Evolutionary conservation across 2,888 invertebrate species (phyloP), one percentile per base, ranked within the genome.

Genomic region (Coenonympha arcania): DNA sequence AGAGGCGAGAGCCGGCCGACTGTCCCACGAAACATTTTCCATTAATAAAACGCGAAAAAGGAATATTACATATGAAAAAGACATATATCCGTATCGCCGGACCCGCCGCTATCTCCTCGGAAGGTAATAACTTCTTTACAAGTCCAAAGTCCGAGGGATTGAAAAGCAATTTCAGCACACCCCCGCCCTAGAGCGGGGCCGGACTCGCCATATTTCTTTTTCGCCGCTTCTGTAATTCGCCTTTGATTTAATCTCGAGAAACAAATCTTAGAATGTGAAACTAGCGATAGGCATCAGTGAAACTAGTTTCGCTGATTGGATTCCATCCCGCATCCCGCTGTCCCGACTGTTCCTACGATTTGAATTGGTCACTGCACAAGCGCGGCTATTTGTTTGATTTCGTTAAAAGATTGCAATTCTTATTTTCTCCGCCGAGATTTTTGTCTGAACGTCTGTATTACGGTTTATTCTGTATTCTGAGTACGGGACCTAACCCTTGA

Each of bases 61-160:
- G 87, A 87, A 87, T 87, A 87, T 87, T 86, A 87, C 86, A 85
- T 86, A 84, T 81, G 85, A 84, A 85, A 85, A 81, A 81, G 84
- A 84, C 84, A 84, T 84, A 83, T 85, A 86, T 85, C 84, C 85
- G 86, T 85, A 85, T 85, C 85, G 83, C 76, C 78, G 80, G 82
- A 82, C 82, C 85, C 81, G 83, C 74, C 83, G 85, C 84, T 86
- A 85, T 86, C 86, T 87, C 76, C 79, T 79, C 72, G 79, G 84
- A 85, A 87, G 87, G 87, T 87, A 87, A 87, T 87, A 87, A 87
- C 87, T 87, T 87, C 87, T 87, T 87, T 87, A 87, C 87, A 87
- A 87, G 87, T 87, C 87, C 86, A 87, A 87, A 87, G 87, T 87
- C 87, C 87, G 87, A 86, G 87, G 87, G 87, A 87, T 87, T 87